Evolutionary conservation across 2,888 invertebrate species (phyloP), one percentile per base, ranked within the genome.

Genomic region (Dicycla oo): DNA sequence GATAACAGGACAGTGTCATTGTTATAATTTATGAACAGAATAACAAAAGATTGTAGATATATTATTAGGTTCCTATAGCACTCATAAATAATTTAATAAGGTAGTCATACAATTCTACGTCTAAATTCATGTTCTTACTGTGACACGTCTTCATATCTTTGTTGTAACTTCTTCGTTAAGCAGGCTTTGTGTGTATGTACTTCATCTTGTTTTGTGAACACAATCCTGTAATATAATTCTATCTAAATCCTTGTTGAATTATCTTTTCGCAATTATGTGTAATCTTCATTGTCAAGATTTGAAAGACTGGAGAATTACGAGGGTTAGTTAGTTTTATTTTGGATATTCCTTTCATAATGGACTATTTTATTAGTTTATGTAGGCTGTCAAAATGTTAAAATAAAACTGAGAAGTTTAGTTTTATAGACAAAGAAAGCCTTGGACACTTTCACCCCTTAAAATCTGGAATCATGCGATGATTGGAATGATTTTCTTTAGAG

Each of bases 221-320:
- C 20, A 68, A 60, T 45, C 38, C 56, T 71, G 63, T 78, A 49
- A 67, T 66, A 47, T 70, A 58, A 66, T 72, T 68, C 43, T 68
- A 51, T 57, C 7, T 43, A 51, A 70, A 81, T 62, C 54, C 62
- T 60, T 30, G 45, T 60, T 45, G 47, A 71, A 23, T 78, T 81
- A 77, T 73, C 67, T 67, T 53, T 18, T 51, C 57, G 7, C 40
- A 69, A 69, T 76, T 69, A 58, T 63, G 53, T 76, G 40, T 53
- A 56, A 63, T 53, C 58, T 73, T 58, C 53, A 73, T 56, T 67
- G 63, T 80, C 53, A 69, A 43, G 26, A 23, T 67, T 45, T 74
- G 43, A 49, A 65, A 65, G 13, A 51, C 43, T 49, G 18, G 7
- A 43, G 34, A 73, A 56, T 43, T 49, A 64, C 15, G 13, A 34